Evolutionary conservation across 2,797 vertebrate species (phyloP).

Genomic region (Anguilla pacifica): DNA sequence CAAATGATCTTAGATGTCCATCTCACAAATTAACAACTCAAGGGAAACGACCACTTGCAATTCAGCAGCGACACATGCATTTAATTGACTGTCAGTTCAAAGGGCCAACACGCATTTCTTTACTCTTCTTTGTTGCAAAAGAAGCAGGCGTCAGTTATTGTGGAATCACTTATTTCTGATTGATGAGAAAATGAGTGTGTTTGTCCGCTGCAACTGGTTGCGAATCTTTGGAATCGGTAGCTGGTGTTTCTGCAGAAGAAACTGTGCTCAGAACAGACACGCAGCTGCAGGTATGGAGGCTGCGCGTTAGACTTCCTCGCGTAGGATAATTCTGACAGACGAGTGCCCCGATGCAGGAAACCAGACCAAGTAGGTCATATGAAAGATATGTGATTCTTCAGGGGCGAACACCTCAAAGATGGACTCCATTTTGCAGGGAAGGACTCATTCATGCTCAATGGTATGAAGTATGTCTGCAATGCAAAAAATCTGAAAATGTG

Average conservation of each 20-base stretch:
- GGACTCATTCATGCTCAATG: background rate
- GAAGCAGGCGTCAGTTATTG: background rate
- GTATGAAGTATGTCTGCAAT: background rate
- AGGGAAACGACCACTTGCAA: background rate
- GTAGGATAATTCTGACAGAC: background rate
- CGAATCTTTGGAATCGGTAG: background rate
- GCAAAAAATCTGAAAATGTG: background rate
- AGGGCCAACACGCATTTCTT: background rate
- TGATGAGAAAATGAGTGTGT: background rate
- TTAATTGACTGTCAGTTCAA: conserved; percentile 1
- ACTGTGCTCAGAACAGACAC: background rate
- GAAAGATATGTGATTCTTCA: background rate
- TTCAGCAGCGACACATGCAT: background rate
- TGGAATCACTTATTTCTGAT: background rate
- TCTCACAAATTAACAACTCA: background rate
- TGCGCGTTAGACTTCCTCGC: background rate
- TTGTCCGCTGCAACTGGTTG: background rate
- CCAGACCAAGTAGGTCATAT: background rate
- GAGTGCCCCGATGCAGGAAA: background rate
- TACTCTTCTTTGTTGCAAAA: background rate
- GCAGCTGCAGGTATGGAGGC: background rate
- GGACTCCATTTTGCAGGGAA: background rate
- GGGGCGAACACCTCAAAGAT: background rate
- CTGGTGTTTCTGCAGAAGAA: background rate
- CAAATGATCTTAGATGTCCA: background rate